Evolutionary conservation across 2,797 vertebrate species (phyloP).

Genomic region (Mormyrus proboscirostris): DNA sequence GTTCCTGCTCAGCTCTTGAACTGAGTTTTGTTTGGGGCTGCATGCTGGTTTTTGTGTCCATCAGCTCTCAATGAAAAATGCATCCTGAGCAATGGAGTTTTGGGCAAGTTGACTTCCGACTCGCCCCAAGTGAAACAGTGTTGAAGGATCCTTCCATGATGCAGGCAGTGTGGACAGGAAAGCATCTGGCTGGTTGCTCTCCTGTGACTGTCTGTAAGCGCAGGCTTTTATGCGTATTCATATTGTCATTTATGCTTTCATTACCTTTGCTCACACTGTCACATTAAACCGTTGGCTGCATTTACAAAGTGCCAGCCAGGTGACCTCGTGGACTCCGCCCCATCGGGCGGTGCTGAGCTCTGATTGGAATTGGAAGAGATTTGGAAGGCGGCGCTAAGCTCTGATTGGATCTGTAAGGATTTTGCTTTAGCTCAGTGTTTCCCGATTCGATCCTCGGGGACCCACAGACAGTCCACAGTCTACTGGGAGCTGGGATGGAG

Average conservation of each 20-base stretch:
- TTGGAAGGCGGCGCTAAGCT: slow-evolving; percentile 25
- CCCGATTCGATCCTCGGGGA: background rate
- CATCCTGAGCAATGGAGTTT: background rate
- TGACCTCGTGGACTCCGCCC: slow-evolving; percentile 45
- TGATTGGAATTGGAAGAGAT: slow-evolving; percentile 45
- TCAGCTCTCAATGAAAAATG: background rate
- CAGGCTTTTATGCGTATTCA: background rate
- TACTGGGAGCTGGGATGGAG: background rate
- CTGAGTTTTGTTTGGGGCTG: background rate
- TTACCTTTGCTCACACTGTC: background rate
- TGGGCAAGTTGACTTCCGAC: background rate
- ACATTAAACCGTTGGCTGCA: background rate
- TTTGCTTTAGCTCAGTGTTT: slow-evolving; percentile 30
- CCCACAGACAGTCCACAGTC: background rate
- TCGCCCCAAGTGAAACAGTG: background rate
- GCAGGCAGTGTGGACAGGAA: background rate
- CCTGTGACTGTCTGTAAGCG: background rate
- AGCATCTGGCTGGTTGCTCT: background rate
- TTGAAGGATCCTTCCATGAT: background rate
- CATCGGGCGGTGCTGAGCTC: slow-evolving; percentile 26
- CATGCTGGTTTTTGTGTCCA: background rate
- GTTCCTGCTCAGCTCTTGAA: background rate
- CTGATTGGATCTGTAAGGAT: slow-evolving; percentile 47
- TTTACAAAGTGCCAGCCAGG: slow-evolving; percentile 36
- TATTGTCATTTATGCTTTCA: background rate